Conservation (phyloP, 2,888 invertebrate species). For the Diaperis boleti region DNA sequence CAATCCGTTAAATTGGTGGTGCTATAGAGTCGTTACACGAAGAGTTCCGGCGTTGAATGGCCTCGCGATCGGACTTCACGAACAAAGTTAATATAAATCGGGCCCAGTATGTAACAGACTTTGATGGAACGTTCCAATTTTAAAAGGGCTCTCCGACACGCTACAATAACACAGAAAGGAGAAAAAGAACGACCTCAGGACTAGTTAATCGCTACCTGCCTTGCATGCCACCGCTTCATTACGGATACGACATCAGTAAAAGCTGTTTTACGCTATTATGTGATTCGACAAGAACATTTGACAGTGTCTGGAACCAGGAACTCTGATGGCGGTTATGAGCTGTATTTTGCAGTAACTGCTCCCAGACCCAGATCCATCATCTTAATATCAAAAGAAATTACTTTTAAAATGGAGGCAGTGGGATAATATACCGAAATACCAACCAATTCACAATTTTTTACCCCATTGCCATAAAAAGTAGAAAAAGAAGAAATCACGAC, state of each 20-base stretch:
- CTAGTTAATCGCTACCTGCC: slow-evolving; percentile 29
- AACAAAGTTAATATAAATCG: slow-evolving; percentile 56
- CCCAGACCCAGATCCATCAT: too few relatives aligned
- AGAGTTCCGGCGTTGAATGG: slow-evolving; percentile 47
- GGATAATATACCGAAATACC: too few relatives aligned
- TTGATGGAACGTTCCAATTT: slow-evolving; percentile 56
- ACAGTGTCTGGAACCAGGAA: too few relatives aligned
- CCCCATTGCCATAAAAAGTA: too few relatives aligned
- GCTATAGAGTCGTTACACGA: slow-evolving; percentile 51
- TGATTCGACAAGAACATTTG: too few relatives aligned
- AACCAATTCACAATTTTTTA: too few relatives aligned
- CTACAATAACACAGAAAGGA: slow-evolving; percentile 20
- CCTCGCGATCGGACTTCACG: slow-evolving; percentile 46
- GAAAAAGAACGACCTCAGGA: slow-evolving; percentile 19
- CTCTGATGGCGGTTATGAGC: too few relatives aligned
- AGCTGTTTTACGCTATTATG: too few relatives aligned
- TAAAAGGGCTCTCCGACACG: slow-evolving; percentile 44
- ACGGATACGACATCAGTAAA: too few relatives aligned
- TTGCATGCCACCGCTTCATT: slow-evolving; percentile 23
- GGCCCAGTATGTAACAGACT: slow-evolving; percentile 53
- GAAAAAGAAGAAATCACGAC: slow-evolving; percentile 17
- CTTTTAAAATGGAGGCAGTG: too few relatives aligned
- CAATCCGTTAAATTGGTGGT: slow-evolving; percentile 50
- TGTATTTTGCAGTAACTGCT: too few relatives aligned
- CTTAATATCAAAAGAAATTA: too few relatives aligned